These are phyloP conservation scores for Philotrypesis tridentata DNA, from an alignment of 1,140 invertebrate species.

Conservation along the genomic window DNA sequence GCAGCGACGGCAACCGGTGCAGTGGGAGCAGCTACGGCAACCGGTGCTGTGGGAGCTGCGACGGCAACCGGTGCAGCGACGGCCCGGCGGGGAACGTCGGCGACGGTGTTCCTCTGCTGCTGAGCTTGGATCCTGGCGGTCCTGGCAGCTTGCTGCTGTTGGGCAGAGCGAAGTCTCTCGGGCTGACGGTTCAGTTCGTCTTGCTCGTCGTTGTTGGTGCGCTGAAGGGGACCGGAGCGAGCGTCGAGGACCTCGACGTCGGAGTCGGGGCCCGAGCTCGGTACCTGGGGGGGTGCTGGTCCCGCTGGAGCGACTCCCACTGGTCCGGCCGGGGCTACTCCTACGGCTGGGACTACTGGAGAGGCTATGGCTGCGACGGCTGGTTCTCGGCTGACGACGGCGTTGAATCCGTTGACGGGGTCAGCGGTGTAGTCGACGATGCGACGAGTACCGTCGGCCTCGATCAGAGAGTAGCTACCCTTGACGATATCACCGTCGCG, in stretches of 20 bases:
- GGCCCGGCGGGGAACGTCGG: conserved; percentile 39
- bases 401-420: conserved; percentile 82
- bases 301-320: conserved; percentile 58
- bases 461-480: conserved; percentile 76
- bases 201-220: neutral
- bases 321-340: conserved; percentile 55
- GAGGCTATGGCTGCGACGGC: conserved; percentile 55
- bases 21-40: no score
- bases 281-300: conserved; percentile 58
- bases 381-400: conserved; percentile 77
- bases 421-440: conserved; percentile 85
- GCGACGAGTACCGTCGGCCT: conserved; percentile 79
- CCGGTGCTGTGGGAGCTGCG: neutral
- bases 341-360: conserved; percentile 51
- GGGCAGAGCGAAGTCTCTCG: conserved; percentile 45
- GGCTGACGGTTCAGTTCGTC: neutral
- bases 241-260: conserved; percentile 70
- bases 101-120: conserved; percentile 9
- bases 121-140: conserved; percentile 32
- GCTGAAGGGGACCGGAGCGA: conserved; percentile 55
- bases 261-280: conserved; percentile 65
- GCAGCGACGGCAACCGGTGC: conserved; percentile 33
- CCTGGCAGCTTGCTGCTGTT: conserved; percentile 22
- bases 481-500: conserved; percentile 77
- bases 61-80: conserved; percentile 43